Base-by-base conservation (phyloP, 37 sponge, comb jelly and placozoan species). In the Corticium candelabrum region DNA sequence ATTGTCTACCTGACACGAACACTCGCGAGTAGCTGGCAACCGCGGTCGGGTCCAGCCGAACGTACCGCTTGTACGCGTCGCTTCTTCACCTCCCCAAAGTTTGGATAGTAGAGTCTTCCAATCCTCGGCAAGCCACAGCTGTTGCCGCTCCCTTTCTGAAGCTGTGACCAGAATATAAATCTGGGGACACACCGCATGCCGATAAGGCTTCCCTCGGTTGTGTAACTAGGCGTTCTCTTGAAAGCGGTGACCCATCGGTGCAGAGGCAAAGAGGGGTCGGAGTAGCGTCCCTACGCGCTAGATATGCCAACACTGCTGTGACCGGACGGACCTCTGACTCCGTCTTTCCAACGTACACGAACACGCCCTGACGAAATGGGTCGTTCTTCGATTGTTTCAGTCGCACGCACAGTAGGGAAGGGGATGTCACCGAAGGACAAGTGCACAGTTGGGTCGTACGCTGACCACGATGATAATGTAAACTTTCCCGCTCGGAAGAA, bases 251-350 rank as follows among this genome's bases (percentile, higher is more conserved):
- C 15, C 62, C 62, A 50, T 50, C 62, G 21, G 62, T n/a, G n/a
- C n/a, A n/a, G n/a, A n/a, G n/a, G n/a, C n/a, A n/a, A n/a, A n/a
- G n/a, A n/a, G n/a, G n/a, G n/a, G n/a, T n/a, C n/a, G n/a, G n/a
- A n/a, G n/a, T n/a, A n/a, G n/a, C n/a, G n/a, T n/a, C n/a, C n/a
- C n/a, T n/a, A n/a, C n/a, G n/a, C n/a, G n/a, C n/a, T n/a, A n/a
- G n/a, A n/a, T 50, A 50, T 27, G 15, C 62, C 15, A 50, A 21
- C 11, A 50, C 15, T 27, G 62, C 62, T 21, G 35, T 30, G 2
- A 80, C 80, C 29, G 80, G 40, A 3, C 80, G 68, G 37, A 72
- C 21, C 34, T 70, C 70, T 1, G 80, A 35, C 29, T 72, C 33
- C 0, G 80, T 80, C 34, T 70, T 80, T 37, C 80, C 80, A 27